Conservation (phyloP, 1,140 invertebrate genomes). For the Drosophila nasuta region DNA sequence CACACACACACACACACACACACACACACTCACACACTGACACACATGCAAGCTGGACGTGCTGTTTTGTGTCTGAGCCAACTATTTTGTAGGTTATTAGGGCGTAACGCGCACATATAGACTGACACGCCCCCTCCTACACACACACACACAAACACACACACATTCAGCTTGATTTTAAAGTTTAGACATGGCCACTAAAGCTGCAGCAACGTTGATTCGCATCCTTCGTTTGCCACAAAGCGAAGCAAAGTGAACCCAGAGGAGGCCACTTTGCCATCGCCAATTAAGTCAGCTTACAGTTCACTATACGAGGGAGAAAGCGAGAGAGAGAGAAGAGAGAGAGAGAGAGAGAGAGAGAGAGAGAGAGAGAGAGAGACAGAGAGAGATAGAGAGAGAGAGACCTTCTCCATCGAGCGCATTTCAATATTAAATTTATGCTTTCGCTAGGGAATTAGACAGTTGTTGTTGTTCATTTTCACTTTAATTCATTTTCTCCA, state of each 20-base stretch:
- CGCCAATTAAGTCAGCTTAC: constrained; percentile 6
- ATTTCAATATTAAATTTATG: too few species aligned
- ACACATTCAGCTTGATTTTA: constrained; percentile 64
- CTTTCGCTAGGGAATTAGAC: too few species aligned
- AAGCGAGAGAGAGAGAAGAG: too few species aligned
- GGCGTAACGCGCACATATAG: constrained; percentile 69
- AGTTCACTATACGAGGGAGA: neutral
- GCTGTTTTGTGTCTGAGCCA: constrained; percentile 71
- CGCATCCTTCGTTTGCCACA: neutral
- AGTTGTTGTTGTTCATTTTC: too few species aligned
- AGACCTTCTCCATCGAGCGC: too few species aligned
- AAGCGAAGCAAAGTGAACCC: constrained; percentile 1
- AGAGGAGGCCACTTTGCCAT: neutral
- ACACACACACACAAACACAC: constrained; percentile 8
- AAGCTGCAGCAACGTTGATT: constrained; percentile 31
- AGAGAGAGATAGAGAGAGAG: too few species aligned
- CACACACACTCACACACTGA: constrained; percentile 3
- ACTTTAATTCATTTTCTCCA: too few species aligned
- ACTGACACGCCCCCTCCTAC: constrained; percentile 33
- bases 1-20: constrained; percentile 1
- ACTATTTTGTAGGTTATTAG: constrained; percentile 83
- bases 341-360: too few species aligned
- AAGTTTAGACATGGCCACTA: constrained; percentile 55
- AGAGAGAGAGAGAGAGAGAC: too few species aligned
- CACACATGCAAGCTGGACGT: constrained; percentile 19